A percentile compares a stretch with the other conserved stretches of the same genome.
phyloP scores from a whole-genome alignment of 2,113 vertebrate species.

The Gymnocephalus cernua region DNA sequence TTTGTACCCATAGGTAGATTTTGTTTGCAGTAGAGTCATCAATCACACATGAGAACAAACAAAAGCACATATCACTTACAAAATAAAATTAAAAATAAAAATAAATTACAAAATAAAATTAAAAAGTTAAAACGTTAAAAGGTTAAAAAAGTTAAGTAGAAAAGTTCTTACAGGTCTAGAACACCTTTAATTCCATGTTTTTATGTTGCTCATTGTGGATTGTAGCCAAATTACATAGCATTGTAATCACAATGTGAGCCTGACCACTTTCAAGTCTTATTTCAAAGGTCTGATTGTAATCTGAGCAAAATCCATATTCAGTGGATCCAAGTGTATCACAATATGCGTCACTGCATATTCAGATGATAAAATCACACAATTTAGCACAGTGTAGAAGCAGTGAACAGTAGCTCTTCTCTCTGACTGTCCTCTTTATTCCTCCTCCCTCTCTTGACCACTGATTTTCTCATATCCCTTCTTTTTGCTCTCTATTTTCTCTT shows the following conservation, averaged over 20 bases:
- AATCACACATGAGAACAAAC: too few relatives aligned
- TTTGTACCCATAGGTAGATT: too few relatives aligned
- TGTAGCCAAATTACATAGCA: conserved; percentile 28
- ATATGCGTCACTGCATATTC: conserved; percentile 51
- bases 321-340: conserved; percentile 42
- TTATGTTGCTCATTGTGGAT: not conserved
- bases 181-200: not conserved
- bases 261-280: conserved; percentile 43
- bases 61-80: too few relatives aligned
- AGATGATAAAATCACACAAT: conserved; percentile 55
- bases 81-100: too few relatives aligned
- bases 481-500: not conserved
- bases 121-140: too few relatives aligned
- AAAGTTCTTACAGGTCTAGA: too few relatives aligned
- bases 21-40: too few relatives aligned
- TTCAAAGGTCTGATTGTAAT: conserved; percentile 68
- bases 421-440: conserved; percentile 9
- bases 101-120: too few relatives aligned
- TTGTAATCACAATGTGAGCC: conserved; percentile 22
- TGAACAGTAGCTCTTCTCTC: conserved; percentile 21
- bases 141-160: too few relatives aligned
- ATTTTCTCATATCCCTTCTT: conserved; percentile 13
- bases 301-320: conserved; percentile 50
- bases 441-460: not conserved
- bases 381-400: conserved; percentile 30